Evolutionary conservation across 2,888 invertebrate genomes (phyloP), one percentile per base, ranked within the genome.

Genomic region (Sarcophaga rosellei): DNA sequence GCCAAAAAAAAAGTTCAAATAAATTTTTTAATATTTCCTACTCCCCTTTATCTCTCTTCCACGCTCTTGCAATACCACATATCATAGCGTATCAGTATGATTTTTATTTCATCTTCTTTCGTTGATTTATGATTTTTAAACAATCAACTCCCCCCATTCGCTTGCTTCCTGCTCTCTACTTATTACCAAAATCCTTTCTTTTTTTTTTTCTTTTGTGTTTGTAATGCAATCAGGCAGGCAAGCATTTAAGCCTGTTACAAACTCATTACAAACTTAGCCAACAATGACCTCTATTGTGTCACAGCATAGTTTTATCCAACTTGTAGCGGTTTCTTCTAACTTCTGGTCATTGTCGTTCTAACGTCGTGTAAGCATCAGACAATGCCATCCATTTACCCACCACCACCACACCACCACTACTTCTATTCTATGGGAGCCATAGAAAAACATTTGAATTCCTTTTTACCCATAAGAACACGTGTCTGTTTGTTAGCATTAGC

Each of bases 281-380:
- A 68, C 70, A 78, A 78, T 85, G 80, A 81, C 78, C 81, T 84
- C 76, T 62, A 76, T 78, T 81, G 82, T 81, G 63, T 74, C 44
- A 23, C 17, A 77, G 35, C 53, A 15, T 53, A 53, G 82, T 59
- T 84, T 84, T 84, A 84, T 84, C 79, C 84, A 75, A 75, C 84
- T 84, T 86, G 84, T 86, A 86, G 86, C 84, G 86, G 86, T 86
- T 81, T 81, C 47, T 84, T 84, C 59, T 6, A 84, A 84, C 84
- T 84, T 80, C 70, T 66, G 70, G 45, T 75, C 45, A 70, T 80
- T 84, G 78, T 74, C 5, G 2, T 17, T 15, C 73, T 79, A 47
- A 45, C 25, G 21, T 10, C 12, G 65, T 17, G 77, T 45, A 35
- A 35, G 53, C 8, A n/a, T 4, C 15, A 45, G 45, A 45, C 12